Conservation (phyloP, 1,140 invertebrate genomes). For the Phortica variegata region DNA sequence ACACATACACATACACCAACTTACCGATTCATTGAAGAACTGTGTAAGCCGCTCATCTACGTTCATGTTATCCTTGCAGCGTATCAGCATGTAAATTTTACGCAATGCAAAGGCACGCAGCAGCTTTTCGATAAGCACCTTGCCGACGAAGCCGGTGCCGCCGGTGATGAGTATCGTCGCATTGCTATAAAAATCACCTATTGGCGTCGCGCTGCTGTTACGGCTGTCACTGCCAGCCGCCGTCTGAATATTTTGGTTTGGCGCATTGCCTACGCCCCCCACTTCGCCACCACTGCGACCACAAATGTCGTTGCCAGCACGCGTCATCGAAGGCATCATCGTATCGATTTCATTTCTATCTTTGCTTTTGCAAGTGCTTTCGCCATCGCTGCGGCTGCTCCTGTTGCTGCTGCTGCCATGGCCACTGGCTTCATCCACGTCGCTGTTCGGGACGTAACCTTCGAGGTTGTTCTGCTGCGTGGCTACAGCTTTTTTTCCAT, state of each 20-base stretch:
- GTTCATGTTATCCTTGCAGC: conserved; percentile 75
- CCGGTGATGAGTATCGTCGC: conserved; percentile 65
- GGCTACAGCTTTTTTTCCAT: too few relatives aligned
- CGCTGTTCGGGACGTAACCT: not conserved
- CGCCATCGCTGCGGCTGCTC: not conserved
- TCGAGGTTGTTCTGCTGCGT: too few relatives aligned
- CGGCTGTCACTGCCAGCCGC: not conserved
- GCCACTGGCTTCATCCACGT: not conserved
- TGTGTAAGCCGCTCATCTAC: conserved; percentile 67
- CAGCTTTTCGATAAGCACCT: conserved; percentile 86
- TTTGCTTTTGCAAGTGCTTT: not conserved
- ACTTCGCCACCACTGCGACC: conserved; percentile 5
- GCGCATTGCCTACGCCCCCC: conserved; percentile 4
- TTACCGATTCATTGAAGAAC: conserved; percentile 65
- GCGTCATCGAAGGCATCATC: conserved; percentile 22
- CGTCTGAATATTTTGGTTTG: conserved; percentile 3
- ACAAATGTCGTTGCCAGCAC: conserved; percentile 3
- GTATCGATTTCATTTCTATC: not conserved
- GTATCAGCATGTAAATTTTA: conserved; percentile 77
- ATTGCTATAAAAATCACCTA: conserved; percentile 57
- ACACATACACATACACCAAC: conserved; percentile 33
- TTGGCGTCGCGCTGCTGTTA: conserved; percentile 27
- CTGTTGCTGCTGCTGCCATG: not conserved
- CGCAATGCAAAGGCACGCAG: conserved; percentile 72
- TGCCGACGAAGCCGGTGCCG: conserved; percentile 84